Conservation (phyloP, 2,797 vertebrate genomes). For the Melopsittacus undulatus region DNA sequence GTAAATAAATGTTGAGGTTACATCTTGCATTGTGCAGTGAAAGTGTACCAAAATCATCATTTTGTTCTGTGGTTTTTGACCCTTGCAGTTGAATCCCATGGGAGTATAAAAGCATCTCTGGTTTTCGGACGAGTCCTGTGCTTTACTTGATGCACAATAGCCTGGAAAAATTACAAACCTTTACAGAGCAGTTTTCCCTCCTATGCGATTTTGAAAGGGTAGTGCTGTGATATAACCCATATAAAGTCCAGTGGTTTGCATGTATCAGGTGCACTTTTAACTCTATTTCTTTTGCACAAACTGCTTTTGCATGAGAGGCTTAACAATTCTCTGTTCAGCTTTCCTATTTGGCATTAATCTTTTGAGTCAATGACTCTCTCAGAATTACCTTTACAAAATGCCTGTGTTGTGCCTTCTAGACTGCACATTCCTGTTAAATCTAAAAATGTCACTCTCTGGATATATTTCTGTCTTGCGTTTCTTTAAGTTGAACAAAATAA, state of each 20-base stretch:
- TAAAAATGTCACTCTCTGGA: not conserved
- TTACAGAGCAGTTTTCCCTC: not conserved
- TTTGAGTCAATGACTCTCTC: slow-evolving; percentile 18
- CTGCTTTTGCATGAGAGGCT: slow-evolving; percentile 55
- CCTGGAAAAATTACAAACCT: not conserved
- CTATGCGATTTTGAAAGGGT: not conserved
- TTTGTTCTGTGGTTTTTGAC: not conserved
- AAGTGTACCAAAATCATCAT: not conserved
- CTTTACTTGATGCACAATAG: not conserved
- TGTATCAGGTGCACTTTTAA: not conserved
- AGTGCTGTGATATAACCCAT: not conserved
- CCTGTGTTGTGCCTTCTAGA: not conserved
- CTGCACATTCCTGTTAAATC: not conserved
- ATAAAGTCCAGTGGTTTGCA: not conserved
- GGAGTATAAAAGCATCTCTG: not conserved
- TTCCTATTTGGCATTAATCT: slow-evolving; percentile 43
- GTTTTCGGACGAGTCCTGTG: not conserved
- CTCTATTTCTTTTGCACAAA: slow-evolving; percentile 13
- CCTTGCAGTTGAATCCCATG: not conserved
- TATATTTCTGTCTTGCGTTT: not conserved
- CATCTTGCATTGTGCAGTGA: not conserved
- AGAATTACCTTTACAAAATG: slow-evolving; percentile 1
- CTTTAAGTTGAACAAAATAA: not conserved
- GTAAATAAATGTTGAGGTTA: not conserved
- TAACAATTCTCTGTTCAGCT: slow-evolving; percentile 32